phyloP scores from a whole-genome alignment of 2,113 vertebrate species.

The Podarcis cretensis region DNA sequence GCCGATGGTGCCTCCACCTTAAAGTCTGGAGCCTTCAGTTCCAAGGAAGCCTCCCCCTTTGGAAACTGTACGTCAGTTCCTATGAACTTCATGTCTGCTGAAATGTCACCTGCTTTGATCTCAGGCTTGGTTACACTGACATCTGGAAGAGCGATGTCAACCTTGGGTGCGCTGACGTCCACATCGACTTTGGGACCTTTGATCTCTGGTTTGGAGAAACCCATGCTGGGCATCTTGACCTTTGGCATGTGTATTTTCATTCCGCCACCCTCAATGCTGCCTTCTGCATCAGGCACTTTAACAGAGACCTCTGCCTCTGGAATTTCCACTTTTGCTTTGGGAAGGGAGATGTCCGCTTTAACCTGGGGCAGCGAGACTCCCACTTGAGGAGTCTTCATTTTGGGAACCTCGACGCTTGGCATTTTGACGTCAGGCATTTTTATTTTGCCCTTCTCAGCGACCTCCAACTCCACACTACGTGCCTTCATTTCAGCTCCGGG shows the following conservation, averaged over 20 bases:
- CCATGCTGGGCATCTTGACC: background rate
- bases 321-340: background rate
- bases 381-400: rapidly evolving
- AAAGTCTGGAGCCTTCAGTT: background rate
- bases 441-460: background rate
- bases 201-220: background rate
- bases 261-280: background rate
- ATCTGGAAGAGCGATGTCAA: background rate
- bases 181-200: background rate
- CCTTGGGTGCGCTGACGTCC: background rate
- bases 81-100: background rate
- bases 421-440: background rate
- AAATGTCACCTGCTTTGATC: background rate
- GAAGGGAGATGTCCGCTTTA: background rate
- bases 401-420: background rate
- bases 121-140: background rate
- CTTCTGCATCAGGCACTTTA: background rate
- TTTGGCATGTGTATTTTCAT: constrained; percentile 1
- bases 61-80: background rate
- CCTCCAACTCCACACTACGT: background rate
- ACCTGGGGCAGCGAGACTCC: background rate
- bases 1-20: constrained; percentile 25
- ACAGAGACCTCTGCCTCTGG: rapidly evolving
- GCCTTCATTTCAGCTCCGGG: rapidly evolving
- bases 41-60: background rate